phyloP scores from a whole-genome alignment of 2,797 vertebrate species.

The Chaetophractus vellerosus region DNA sequence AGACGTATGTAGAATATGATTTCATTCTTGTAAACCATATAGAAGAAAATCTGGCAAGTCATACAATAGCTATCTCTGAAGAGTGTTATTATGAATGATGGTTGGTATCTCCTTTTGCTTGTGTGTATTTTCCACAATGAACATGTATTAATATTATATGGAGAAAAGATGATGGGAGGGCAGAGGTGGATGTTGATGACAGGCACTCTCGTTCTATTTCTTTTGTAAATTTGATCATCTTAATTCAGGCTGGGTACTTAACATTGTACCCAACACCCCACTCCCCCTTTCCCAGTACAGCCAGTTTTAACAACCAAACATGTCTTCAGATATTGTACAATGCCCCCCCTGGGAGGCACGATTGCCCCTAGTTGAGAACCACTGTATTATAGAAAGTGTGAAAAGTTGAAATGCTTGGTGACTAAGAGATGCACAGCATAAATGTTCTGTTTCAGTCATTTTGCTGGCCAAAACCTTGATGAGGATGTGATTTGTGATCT shows the following conservation, averaged over 20 bases:
- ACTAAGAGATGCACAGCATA: slow-evolving; percentile 10
- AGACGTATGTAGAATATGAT: neutral
- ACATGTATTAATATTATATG: neutral
- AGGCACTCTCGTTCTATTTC: neutral
- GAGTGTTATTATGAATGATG: neutral
- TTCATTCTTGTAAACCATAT: slow-evolving; percentile 33
- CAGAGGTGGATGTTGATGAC: neutral
- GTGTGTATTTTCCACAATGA: slow-evolving; percentile 6
- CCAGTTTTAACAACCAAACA: slow-evolving; percentile 15
- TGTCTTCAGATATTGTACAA: slow-evolving; percentile 7
- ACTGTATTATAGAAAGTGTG: neutral
- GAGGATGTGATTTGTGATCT: slow-evolving; percentile 62
- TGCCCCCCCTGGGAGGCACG: neutral
- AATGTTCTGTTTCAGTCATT: slow-evolving; percentile 40
- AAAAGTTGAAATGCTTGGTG: neutral
- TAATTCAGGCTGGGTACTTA: neutral
- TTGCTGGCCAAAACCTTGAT: slow-evolving; percentile 34
- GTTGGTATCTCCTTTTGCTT: slow-evolving; percentile 6
- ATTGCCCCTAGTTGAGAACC: neutral
- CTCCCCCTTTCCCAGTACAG: too few relatives aligned
- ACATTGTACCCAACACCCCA: neutral
- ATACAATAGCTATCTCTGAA: neutral
- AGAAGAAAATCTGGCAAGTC: neutral
- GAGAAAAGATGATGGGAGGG: neutral
- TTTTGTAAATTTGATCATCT: slow-evolving; percentile 20